phyloP scores from a whole-genome alignment of 2,797 vertebrate species.

The Manis javanica region DNA sequence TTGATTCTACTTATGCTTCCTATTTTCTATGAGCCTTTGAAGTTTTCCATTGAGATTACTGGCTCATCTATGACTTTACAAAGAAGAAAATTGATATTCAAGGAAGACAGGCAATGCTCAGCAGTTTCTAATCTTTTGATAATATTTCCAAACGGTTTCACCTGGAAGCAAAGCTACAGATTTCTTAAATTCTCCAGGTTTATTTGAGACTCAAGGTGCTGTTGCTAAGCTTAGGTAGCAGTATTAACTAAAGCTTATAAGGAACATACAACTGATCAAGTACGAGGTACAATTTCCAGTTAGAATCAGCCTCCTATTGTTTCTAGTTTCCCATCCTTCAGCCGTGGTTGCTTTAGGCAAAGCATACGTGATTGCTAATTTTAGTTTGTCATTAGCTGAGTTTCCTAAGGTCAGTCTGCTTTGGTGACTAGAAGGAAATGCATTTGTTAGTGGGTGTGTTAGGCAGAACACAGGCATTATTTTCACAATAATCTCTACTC shows the following conservation, averaged over 20 bases:
- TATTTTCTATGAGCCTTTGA: constrained; percentile 23
- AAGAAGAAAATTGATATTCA: constrained; percentile 2
- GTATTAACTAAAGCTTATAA: not conserved
- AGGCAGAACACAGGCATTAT: not conserved
- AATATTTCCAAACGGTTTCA: not conserved
- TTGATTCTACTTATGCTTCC: not conserved
- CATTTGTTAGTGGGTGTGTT: not conserved
- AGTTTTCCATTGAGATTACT: constrained; percentile 1
- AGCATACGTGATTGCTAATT: constrained; percentile 40
- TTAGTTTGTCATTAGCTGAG: constrained; percentile 23
- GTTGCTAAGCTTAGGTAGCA: not conserved
- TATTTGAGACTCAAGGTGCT: not conserved
- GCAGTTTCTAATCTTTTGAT: not conserved
- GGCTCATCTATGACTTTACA: not conserved
- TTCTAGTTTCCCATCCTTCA: not conserved
- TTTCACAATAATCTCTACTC: not conserved
- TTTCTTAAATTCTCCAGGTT: not conserved
- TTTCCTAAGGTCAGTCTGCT: constrained; percentile 18
- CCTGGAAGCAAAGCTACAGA: not conserved
- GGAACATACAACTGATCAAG: not conserved
- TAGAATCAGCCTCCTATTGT: not conserved
- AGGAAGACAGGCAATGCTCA: not conserved
- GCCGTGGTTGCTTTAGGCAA: constrained; percentile 34
- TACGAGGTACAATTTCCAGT: not conserved
- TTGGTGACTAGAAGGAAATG: not conserved